Evolutionary conservation across 2,888 invertebrate genomes (phyloP), one percentile per base, ranked within the genome.

Genomic region (Eudasyphora cyanicolor): DNA sequence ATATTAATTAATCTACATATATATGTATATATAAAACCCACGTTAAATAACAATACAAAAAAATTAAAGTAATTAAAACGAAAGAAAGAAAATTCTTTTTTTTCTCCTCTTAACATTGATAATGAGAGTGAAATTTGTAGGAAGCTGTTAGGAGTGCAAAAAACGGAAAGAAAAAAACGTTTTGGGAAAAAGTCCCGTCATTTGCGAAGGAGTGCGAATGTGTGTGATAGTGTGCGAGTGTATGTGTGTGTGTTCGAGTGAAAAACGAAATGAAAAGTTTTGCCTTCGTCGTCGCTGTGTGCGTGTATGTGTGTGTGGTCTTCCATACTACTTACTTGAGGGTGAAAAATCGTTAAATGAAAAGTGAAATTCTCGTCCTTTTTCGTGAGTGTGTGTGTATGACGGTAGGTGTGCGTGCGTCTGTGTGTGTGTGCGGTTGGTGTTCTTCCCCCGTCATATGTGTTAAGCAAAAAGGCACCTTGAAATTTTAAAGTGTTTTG

Each of bases 341-440:
- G 84, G 84, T 81, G 84, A 84, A 84, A 84, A 84, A 84, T 84
- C 84, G 84, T 84, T 84, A 84, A 84, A 84, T 78, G 81, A 81
- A 84, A 84, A 84, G 84, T 81, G 84, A 84, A 81, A 78, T 84
- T 80, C 62, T 71, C 54, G 51, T 71, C 14, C 24, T 21, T 71
- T 49, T 70, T 27, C 12, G 12, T 19, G 14, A 32, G 32, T 49
- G 64, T 51, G 51, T 78, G 76, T 60, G 5, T 57, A 67, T 82
- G 69, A 60, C 69, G 49, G 69, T 73, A 70, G 51, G 21, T 21
- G 32, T 62, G 32, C 29, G 29, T 27, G 2, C 2, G 38, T 45
- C 14, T 38, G 64, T 64, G 64, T 45, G 32, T 76, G 71, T 57
- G 12, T 70, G 60, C 73, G 69, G 62, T 69, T 42, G 60, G 3